Evolutionary conservation across 2,888 invertebrate genomes (phyloP), one percentile per base, ranked within the genome.

Genomic region (Palloptera scutellata): DNA sequence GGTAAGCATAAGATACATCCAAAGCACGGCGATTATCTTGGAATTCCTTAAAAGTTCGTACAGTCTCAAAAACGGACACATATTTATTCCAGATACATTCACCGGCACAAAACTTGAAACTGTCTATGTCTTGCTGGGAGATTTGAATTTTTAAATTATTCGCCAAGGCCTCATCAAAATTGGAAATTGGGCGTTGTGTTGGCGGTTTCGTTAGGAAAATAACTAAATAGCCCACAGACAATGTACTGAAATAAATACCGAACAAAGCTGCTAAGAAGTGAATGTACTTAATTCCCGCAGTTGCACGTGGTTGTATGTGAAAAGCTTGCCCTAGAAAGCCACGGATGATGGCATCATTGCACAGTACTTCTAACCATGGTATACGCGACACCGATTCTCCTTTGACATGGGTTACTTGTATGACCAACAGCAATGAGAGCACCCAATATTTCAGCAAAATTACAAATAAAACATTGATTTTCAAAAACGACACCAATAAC

Each of bases 401-500:
- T 48, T 13, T 13, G 15, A 9, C 4, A n/a, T 48, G 1, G 11
- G 11, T 11, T 11, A 5, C 48, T 13, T 48, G 30, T 48, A 48
- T n/a, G 8, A 15, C 48, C n/a, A n/a, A 5, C 48, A 48, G 48
- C 9, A 48, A 15, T 8, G 48, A 48, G 48, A 48, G 15, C 11
- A 48, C 5, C 13, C 13, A n/a, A 15, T n/a, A 13, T 8, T 10
- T n/a, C 1, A 15, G 5, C 1, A 48, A 48, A 48, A 4, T 48
- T 48, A 48, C 15, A 15, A 13, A 15, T 15, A 48, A 11, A 13
- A 8, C 1, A 48, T 48, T 48, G 11, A 13, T 4, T 13, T 68
- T 10, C 1, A 72, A 43, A 3, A 70, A 11, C 10, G 57, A 42
- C 9, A 61, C 13, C 40, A 67, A 64, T 9, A 72, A 8, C 10